phyloP scores from a whole-genome alignment of 1,140 invertebrate species.

The Drosophila truncata region DNA sequence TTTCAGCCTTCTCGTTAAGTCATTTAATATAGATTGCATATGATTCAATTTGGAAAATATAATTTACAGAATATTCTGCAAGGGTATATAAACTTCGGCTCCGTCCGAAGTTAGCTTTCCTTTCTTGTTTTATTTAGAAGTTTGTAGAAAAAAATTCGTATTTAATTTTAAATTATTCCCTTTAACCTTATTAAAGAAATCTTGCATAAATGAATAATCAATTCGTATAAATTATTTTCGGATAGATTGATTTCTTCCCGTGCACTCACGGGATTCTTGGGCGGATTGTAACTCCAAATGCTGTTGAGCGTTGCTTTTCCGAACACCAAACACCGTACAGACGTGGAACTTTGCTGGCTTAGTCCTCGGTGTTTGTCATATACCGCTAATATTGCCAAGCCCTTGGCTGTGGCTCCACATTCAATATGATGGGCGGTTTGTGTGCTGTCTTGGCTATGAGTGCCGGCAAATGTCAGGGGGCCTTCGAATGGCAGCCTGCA shows the following conservation, averaged over 20 bases:
- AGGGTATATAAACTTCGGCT: too few species aligned
- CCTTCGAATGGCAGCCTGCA: slow-evolving; percentile 58
- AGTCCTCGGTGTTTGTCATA: slow-evolving; percentile 67
- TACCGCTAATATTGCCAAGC: slow-evolving; percentile 73
- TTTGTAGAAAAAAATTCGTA: not conserved
- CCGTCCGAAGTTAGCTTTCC: too few species aligned
- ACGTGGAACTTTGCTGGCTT: slow-evolving; percentile 54
- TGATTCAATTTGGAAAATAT: too few species aligned
- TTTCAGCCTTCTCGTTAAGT: too few species aligned
- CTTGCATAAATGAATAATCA: not conserved
- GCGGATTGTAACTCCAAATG: not conserved
- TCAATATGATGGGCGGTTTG: slow-evolving; percentile 28
- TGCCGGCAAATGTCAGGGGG: slow-evolving; percentile 58
- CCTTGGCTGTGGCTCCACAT: slow-evolving; percentile 55
- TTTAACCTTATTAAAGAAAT: too few species aligned
- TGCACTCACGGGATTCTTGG: slow-evolving; percentile 10
- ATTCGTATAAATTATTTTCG: too few species aligned
- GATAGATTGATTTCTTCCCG: not conserved
- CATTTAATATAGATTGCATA: too few species aligned
- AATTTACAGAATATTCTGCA: too few species aligned
- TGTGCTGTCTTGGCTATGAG: slow-evolving; percentile 1
- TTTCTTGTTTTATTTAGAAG: not conserved
- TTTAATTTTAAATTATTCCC: not conserved
- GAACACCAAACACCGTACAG: slow-evolving; percentile 32
- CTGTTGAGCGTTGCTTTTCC: slow-evolving; percentile 7